Percentiles rank a stretch among this genome's conserved stretches.
phyloP scores from a whole-genome alignment of 1,140 invertebrate genomes.

The Calosoma granatense region DNA sequence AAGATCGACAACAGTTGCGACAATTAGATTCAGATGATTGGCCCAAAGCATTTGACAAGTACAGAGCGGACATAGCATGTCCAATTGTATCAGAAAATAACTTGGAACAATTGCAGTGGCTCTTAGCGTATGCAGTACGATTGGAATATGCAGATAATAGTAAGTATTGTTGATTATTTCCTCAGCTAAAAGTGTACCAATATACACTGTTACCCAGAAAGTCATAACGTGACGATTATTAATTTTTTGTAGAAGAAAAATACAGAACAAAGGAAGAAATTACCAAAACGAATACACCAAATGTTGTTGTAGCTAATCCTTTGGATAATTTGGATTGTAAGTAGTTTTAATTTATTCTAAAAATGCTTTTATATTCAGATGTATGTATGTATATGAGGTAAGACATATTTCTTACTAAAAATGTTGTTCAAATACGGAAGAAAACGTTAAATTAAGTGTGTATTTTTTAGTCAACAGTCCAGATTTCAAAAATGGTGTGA shows the following conservation, averaged over 20 bases:
- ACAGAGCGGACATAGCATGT: conserved; percentile 64
- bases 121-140: conserved; percentile 71
- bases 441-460: too few species aligned
- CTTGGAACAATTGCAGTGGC: conserved; percentile 70
- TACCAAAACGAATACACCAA: conserved; percentile 46
- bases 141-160: conserved; percentile 75
- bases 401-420: conserved; percentile 19
- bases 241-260: conserved; percentile 50
- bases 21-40: conserved; percentile 54
- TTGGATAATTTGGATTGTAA: conserved; percentile 78
- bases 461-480: conserved; percentile 66
- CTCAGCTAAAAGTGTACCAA: conserved; percentile 14
- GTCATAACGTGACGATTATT: conserved; percentile 22
- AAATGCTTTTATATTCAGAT: too few species aligned
- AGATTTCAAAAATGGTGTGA: conserved; percentile 74
- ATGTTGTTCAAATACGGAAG: too few species aligned
- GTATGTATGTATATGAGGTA: conserved; percentile 2
- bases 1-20: conserved; percentile 63
- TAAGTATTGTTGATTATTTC: conserved; percentile 35
- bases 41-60: conserved; percentile 62
- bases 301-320: conserved; percentile 66
- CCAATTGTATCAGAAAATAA: conserved; percentile 37
- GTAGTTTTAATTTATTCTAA: too few species aligned
- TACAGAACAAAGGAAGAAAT: conserved; percentile 56
- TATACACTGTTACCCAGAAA: too few species aligned